These are phyloP conservation scores for Hyposmocoma kahamanoa DNA, from an alignment of 1,140 invertebrate species.

Conservation along the genomic window DNA sequence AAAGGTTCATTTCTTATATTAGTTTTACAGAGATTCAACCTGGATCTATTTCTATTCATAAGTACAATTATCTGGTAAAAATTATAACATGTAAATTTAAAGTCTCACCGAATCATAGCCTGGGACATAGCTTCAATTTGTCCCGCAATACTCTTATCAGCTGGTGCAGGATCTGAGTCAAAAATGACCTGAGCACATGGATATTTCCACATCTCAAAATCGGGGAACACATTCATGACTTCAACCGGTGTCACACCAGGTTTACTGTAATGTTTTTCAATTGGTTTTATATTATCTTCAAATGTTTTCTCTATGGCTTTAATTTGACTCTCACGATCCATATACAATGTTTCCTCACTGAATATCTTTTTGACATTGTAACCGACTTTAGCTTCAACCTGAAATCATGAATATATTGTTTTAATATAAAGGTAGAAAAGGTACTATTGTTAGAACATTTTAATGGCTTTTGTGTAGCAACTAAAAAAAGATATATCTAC, in stretches of 20 bases:
- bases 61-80: no score
- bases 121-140: slow-evolving; percentile 98
- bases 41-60: no score
- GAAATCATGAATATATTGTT: slow-evolving; percentile 9
- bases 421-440: no score
- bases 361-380: slow-evolving; percentile 97
- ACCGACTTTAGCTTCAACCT: slow-evolving; percentile 97
- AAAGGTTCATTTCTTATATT: no score
- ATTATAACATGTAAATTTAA: no score
- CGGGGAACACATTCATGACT: slow-evolving; percentile 90
- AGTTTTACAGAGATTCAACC: no score
- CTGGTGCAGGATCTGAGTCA: slow-evolving; percentile 95
- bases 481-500: no score
- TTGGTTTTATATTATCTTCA: slow-evolving; percentile 89
- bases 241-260: slow-evolving; percentile 95
- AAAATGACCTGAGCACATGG: slow-evolving; percentile 99
- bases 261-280: slow-evolving; percentile 96
- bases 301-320: slow-evolving; percentile 99
- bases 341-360: slow-evolving; percentile 95
- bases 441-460: no score
- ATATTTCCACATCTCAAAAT: slow-evolving; percentile 98
- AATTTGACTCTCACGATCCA: slow-evolving; percentile 98
- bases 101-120: slow-evolving; percentile 94
- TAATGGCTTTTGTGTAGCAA: no score
- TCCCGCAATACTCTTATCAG: slow-evolving; percentile 85